Conservation (phyloP, 30 jellyfish, hydroid and myxozoan species). For the Rhopilema esculentum region DNA sequence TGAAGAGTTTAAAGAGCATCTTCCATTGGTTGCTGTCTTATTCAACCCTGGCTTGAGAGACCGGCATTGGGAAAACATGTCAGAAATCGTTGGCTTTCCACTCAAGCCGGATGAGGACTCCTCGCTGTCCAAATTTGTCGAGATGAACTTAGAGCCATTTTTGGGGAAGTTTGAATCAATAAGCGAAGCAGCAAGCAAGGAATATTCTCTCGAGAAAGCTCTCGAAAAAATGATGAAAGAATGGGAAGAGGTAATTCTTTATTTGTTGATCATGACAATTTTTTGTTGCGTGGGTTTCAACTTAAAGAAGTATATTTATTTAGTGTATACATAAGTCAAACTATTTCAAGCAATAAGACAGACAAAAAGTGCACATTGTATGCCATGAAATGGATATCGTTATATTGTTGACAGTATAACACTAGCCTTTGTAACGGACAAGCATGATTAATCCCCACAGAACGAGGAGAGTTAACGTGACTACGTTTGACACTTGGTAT, state of each 20-base stretch:
- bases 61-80: constrained; percentile 99
- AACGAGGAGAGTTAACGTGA: too few relatives aligned
- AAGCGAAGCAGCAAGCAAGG: constrained; percentile 99
- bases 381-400: too few relatives aligned
- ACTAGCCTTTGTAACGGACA: too few relatives aligned
- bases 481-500: too few relatives aligned
- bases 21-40: constrained; percentile 88
- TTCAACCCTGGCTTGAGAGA: constrained; percentile 99
- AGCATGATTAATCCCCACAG: too few relatives aligned
- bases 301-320: too few relatives aligned
- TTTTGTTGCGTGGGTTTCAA: too few relatives aligned
- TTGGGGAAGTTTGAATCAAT: constrained; percentile 83
- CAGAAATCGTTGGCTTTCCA: constrained; percentile 98
- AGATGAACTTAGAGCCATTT: constrained; percentile 97
- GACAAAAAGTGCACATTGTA: too few relatives aligned
- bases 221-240: constrained; percentile 92
- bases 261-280: neutral
- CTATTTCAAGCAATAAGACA: too few relatives aligned
- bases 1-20: constrained; percentile 96
- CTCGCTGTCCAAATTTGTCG: constrained; percentile 78
- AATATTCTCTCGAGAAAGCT: constrained; percentile 95
- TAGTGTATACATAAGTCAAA: too few relatives aligned
- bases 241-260: constrained; percentile 89
- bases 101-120: constrained; percentile 96
- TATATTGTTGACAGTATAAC: too few relatives aligned